Evolutionary conservation across 2,113 vertebrate genomes (phyloP).

Genomic region (Upupa epops): DNA sequence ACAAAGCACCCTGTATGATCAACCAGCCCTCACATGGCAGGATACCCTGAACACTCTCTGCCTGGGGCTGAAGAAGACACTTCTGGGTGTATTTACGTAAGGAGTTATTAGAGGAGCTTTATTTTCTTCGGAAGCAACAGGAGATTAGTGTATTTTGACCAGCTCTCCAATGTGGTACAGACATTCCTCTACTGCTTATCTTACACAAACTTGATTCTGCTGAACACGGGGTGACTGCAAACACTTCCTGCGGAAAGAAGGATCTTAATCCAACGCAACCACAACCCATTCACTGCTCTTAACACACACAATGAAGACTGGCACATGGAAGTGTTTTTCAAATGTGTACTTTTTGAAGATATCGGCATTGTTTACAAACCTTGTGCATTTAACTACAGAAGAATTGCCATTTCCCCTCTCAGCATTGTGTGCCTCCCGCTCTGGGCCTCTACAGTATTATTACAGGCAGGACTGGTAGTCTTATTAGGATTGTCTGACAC

Average conservation of each 20-base stretch:
- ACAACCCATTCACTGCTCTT: not conserved
- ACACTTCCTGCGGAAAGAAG: not conserved
- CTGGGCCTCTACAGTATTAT: constrained; percentile 8
- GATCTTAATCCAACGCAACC: not conserved
- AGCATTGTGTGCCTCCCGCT: constrained; percentile 8
- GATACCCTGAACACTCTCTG: not conserved
- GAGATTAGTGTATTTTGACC: not conserved
- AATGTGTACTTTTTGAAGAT: not conserved
- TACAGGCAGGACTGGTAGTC: constrained; percentile 39
- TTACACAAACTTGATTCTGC: not conserved
- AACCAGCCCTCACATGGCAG: not conserved
- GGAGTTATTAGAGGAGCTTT: not conserved
- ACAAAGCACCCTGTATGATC: not conserved
- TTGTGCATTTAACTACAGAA: constrained; percentile 1
- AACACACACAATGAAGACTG: not conserved
- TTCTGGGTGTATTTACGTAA: not conserved
- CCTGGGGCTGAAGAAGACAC: not conserved
- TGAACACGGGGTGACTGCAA: not conserved
- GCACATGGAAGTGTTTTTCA: not conserved
- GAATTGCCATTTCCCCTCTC: constrained; percentile 16
- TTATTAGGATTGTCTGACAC: constrained; percentile 10
- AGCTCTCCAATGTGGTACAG: not conserved
- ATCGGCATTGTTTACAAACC: constrained; percentile 29
- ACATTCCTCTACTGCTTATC: not conserved
- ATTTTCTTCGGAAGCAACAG: not conserved